Evolutionary conservation across 2,888 invertebrate species (phyloP), one percentile per base, ranked within the genome.

Genomic region (Tipula confusa): DNA sequence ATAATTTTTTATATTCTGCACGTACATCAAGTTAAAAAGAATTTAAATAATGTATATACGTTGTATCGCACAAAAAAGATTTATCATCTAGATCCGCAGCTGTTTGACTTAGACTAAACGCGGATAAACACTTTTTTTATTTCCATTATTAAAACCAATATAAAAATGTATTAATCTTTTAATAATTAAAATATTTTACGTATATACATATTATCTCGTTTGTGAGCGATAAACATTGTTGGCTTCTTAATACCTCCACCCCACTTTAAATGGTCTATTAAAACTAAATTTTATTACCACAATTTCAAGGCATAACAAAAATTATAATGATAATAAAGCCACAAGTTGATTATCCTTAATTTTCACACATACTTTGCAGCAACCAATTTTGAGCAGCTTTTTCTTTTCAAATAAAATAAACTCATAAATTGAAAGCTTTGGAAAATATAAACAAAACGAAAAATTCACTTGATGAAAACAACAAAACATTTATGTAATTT

Each of bases 301-400:
- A 64, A 64, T 64, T 64, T n/a, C 18, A 64, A 24, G 9, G 9
- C 6, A 64, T 64, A 64, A 64, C 7, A 64, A 64, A 64, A 43
- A 43, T 43, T n/a, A n/a, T n/a, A n/a, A n/a, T n/a, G n/a, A n/a
- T n/a, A n/a, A 0, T 15, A 43, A 43, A 43, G 24, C 64, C 64
- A 64, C 64, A 64, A 64, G 64, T 64, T 64, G 64, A 64, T 64
- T 64, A 64, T 64, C 24, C 64, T 64, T 64, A 64, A 64, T 64
- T 64, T 64, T 24, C 64, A 64, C 11, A 64, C 15, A 43, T 24
- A 24, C 64, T 64, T 64, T 64, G n/a, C 11, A 24, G n/a, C n/a
- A n/a, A n/a, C n/a, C n/a, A n/a, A n/a, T n/a, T n/a, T n/a, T n/a
- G n/a, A n/a, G 43, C 9, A 11, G 64, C 64, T 64, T 43, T n/a